Conservation (phyloP, 2,797 vertebrate species). For the Rhabdophis nuchalis region DNA sequence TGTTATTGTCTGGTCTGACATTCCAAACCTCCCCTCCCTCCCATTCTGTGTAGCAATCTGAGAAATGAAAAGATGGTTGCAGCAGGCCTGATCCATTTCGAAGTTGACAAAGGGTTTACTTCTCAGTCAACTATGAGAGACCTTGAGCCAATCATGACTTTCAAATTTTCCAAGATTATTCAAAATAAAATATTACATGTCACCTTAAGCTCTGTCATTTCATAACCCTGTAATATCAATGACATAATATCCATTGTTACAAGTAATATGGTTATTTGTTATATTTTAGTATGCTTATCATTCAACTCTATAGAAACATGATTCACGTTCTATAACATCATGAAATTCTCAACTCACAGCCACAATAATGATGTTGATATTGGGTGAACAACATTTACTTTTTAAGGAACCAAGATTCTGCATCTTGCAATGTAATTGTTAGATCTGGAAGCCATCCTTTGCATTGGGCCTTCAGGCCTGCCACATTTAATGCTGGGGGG, state of each 20-base stretch:
- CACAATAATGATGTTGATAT: neutral
- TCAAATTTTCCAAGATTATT: neutral
- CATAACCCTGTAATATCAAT: neutral
- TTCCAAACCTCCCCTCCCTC: too few species aligned
- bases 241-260: neutral
- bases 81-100: too few species aligned
- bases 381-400: neutral
- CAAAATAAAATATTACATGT: neutral
- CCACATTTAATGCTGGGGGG: too few species aligned
- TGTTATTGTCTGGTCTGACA: too few species aligned
- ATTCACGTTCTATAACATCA: neutral
- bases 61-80: too few species aligned
- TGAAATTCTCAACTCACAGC: neutral
- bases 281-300: neutral
- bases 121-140: neutral
- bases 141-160: neutral
- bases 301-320: neutral
- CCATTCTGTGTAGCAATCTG: too few species aligned
- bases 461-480: too few species aligned
- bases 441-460: too few species aligned
- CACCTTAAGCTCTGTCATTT: neutral
- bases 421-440: neutral
- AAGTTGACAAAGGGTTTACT: neutral
- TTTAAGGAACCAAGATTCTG: neutral
- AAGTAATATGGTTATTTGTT: neutral